These are phyloP conservation scores for Hypsopygia costalis DNA, from an alignment of 2,888 invertebrate genomes.

Conservation along the genomic window DNA sequence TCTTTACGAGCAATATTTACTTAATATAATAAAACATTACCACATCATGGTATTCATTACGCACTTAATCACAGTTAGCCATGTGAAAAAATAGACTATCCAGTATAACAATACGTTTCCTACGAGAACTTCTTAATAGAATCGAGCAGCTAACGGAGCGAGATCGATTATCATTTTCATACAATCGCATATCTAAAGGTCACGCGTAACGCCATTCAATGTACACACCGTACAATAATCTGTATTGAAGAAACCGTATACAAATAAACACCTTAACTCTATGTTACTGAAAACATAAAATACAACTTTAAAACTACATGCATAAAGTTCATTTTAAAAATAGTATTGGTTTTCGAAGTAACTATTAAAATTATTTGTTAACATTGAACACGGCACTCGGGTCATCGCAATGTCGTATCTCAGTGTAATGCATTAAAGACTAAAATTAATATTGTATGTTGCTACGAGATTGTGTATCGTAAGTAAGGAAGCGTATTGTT, in stretches of 20 bases:
- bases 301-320: constrained; percentile 17
- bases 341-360: constrained; percentile 27
- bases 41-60: too few species aligned
- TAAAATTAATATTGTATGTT: constrained; percentile 42
- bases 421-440: constrained; percentile 41
- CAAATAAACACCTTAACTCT: constrained; percentile 29
- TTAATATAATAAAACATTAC: constrained; percentile 2
- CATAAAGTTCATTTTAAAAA: constrained; percentile 31
- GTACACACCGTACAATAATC: constrained; percentile 50
- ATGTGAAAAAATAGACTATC: constrained; percentile 9
- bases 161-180: constrained; percentile 75
- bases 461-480: constrained; percentile 59
- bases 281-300: constrained; percentile 18
- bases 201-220: constrained; percentile 74
- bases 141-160: constrained; percentile 55
- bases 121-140: constrained; percentile 50
- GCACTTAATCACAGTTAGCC: constrained; percentile 5
- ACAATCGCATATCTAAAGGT: constrained; percentile 73
- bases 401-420: constrained; percentile 54
- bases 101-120: constrained; percentile 20
- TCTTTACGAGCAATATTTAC: neutral
- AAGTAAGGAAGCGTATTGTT: constrained; percentile 80
- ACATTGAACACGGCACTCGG: constrained; percentile 38
- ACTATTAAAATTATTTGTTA: constrained; percentile 58
- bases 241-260: constrained; percentile 60